These are phyloP conservation scores for Phylloscopus whistleri DNA, from an alignment of 2,113 vertebrate species.

Conservation along the genomic window DNA sequence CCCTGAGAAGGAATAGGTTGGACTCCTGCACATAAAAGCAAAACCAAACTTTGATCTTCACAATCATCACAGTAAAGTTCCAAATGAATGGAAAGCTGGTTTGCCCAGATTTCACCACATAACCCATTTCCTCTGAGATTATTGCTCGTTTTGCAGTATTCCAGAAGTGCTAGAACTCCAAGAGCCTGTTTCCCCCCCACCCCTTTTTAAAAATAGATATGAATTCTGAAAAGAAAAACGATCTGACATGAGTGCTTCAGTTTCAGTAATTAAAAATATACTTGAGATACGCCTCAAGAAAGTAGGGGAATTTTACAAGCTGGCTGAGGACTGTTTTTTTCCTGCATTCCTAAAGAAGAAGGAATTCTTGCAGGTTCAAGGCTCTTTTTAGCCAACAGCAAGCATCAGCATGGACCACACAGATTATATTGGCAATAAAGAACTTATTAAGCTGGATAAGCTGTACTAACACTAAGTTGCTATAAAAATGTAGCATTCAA, in stretches of 20 bases:
- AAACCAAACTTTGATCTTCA: slow-evolving; percentile 57
- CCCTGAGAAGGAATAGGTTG: slow-evolving; percentile 90
- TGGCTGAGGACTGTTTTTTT: background rate
- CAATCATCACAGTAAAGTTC: background rate
- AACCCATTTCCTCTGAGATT: background rate
- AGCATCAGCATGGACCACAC: background rate
- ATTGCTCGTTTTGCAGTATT: background rate
- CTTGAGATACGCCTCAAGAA: background rate
- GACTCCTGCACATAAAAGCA: slow-evolving; percentile 77
- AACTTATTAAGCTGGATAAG: background rate
- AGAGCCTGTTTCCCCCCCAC: background rate
- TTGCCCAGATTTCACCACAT: background rate
- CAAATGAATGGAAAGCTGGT: background rate
- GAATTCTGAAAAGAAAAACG: background rate
- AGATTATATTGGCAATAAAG: background rate
- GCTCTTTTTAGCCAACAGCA: background rate
- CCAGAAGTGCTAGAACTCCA: background rate
- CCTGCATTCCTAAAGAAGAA: background rate
- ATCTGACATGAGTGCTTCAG: background rate
- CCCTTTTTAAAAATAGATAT: background rate
- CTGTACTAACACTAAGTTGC: background rate
- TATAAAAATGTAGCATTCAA: background rate
- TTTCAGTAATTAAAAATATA: background rate
- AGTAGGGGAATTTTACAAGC: background rate
- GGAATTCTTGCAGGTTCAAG: background rate